Percentiles rank a stretch among this genome's conserved stretches.
phyloP scores from a whole-genome alignment of 2,113 vertebrate genomes.

The Dasyurus viverrinus region DNA sequence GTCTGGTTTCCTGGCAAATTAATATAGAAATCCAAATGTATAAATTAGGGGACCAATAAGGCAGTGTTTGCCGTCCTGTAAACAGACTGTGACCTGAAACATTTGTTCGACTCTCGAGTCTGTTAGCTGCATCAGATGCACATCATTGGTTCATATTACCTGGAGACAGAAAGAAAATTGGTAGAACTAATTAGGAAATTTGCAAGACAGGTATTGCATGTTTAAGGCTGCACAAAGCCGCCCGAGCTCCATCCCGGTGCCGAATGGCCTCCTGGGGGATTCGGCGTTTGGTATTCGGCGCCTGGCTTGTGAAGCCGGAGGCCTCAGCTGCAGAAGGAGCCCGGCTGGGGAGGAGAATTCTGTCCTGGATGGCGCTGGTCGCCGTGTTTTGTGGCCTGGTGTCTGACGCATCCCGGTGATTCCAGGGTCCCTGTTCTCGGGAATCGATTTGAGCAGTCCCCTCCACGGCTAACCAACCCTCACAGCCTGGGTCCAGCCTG shows the following conservation, averaged over 20 bases:
- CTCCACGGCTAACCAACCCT: background rate
- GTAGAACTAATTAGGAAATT: conserved; percentile 78
- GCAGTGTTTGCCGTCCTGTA: conserved; percentile 50
- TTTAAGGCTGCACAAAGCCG: conserved; percentile 56
- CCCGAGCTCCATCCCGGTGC: conserved; percentile 56
- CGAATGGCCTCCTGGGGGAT: background rate
- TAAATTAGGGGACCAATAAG: conserved; percentile 67
- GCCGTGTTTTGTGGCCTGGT: background rate
- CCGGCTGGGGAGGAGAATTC: background rate
- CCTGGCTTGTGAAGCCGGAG: background rate
- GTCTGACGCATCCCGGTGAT: background rate
- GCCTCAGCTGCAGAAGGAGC: background rate
- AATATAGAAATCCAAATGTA: conserved; percentile 51
- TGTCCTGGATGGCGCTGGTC: background rate
- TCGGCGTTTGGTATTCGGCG: too few species aligned
- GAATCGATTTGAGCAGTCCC: too few species aligned
- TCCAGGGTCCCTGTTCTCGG: background rate
- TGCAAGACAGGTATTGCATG: conserved; percentile 75
- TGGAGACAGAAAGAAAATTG: conserved; percentile 80
- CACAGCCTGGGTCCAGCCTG: too few species aligned
- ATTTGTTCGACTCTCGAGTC: conserved; percentile 77
- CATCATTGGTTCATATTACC: conserved; percentile 80
- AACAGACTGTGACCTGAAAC: conserved; percentile 78
- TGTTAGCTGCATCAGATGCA: conserved; percentile 79
- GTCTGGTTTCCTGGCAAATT: conserved; percentile 9